These are phyloP conservation scores for Prosopocoilus inquinatus DNA, from an alignment of 2,888 invertebrate genomes.

Conservation along the genomic window DNA sequence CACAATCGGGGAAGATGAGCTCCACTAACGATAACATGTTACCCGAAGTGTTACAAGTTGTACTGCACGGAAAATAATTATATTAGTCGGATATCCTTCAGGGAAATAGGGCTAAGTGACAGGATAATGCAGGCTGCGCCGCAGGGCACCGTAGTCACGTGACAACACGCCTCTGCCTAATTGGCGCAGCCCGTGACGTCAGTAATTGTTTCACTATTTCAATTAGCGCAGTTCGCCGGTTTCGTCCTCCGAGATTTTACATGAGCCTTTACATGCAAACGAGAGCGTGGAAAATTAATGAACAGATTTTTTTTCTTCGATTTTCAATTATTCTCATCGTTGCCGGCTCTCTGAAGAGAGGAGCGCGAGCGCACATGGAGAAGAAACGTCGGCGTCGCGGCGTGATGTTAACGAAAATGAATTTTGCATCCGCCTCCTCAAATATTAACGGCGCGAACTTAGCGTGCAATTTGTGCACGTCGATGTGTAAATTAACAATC, in stretches of 20 bases:
- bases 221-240: conserved; percentile 19
- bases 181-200: conserved; percentile 37
- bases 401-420: too few relatives aligned
- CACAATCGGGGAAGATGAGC: background rate
- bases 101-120: conserved; percentile 42
- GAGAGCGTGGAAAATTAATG: too few relatives aligned
- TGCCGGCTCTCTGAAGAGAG: too few relatives aligned
- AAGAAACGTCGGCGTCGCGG: too few relatives aligned
- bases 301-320: too few relatives aligned
- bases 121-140: conserved; percentile 35
- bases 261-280: too few relatives aligned
- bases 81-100: conserved; percentile 34
- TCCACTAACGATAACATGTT: conserved; percentile 18
- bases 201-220: conserved; percentile 35
- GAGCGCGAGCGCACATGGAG: too few relatives aligned
- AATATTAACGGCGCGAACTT: too few relatives aligned
- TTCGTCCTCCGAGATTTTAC: conserved; percentile 1
- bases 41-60: conserved; percentile 24
- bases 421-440: too few relatives aligned
- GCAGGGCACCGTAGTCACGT: conserved; percentile 32
- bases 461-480: background rate
- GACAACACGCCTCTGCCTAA: conserved; percentile 34
- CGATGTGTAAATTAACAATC: conserved; percentile 16
- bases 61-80: conserved; percentile 28
- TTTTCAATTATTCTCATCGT: too few relatives aligned